phyloP scores from a whole-genome alignment of 2,797 vertebrate genomes.

The Morelia viridis region DNA sequence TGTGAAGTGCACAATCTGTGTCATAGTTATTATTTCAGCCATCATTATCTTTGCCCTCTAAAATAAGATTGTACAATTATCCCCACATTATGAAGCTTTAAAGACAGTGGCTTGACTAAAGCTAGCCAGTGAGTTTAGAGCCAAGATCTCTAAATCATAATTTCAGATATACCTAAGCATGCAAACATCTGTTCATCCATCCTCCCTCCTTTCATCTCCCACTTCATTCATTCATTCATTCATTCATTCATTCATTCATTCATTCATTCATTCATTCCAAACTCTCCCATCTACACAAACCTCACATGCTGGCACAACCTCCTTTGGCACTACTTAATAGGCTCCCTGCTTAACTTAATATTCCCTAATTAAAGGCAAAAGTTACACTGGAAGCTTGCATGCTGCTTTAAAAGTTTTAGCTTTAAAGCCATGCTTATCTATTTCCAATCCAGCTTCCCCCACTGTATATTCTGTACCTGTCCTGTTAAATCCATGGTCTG shows the following conservation, averaged over 20 bases:
- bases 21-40: neutral
- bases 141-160: neutral
- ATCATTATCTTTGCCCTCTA: neutral
- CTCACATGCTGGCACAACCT: neutral
- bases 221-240: neutral
- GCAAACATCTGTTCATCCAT: neutral
- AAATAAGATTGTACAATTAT: neutral
- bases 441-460: no score
- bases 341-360: neutral
- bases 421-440: no score
- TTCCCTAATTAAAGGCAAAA: neutral
- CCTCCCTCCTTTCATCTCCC: neutral
- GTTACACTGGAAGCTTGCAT: neutral
- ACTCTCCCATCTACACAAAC: neutral
- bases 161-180: neutral
- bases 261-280: neutral
- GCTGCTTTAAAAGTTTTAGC: neutral
- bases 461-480: no score
- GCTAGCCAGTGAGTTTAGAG: neutral
- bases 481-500: no score
- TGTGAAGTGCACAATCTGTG: neutral
- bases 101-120: neutral
- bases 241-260: neutral
- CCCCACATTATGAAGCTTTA: neutral
- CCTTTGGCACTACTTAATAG: neutral